These are phyloP conservation scores for Gibbula magus DNA, from an alignment of 2,888 invertebrate species.

Conservation along the genomic window DNA sequence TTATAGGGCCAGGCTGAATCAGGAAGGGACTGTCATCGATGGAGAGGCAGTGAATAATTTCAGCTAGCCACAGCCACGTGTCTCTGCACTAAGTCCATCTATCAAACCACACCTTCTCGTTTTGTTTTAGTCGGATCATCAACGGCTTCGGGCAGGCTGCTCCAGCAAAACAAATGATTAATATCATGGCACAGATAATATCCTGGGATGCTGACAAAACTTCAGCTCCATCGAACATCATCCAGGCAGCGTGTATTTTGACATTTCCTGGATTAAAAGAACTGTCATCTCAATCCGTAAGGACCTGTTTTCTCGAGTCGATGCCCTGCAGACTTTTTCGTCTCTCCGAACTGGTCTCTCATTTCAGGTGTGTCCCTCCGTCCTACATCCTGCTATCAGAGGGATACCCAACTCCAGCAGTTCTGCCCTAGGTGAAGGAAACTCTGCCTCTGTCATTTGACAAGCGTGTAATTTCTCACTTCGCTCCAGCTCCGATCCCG, in stretches of 20 bases:
- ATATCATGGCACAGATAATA: background rate
- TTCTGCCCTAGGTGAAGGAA: slow-evolving; percentile 13
- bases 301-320: background rate
- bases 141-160: background rate
- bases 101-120: background rate
- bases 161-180: slow-evolving; percentile 16
- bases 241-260: slow-evolving; percentile 21
- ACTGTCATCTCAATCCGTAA: background rate
- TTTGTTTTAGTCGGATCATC: slow-evolving; percentile 14
- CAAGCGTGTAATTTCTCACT: slow-evolving; percentile 9
- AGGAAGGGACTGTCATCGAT: background rate
- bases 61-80: slow-evolving; percentile 9
- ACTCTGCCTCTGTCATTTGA: slow-evolving; percentile 2
- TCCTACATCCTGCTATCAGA: background rate
- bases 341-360: background rate
- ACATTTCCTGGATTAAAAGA: slow-evolving; percentile 27
- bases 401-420: too few species aligned
- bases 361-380: background rate
- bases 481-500: background rate
- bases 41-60: background rate
- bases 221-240: slow-evolving; percentile 1
- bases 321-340: background rate
- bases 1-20: background rate
- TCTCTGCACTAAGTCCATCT: background rate
- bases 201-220: background rate